Evolutionary conservation across 2,888 invertebrate genomes (phyloP), one percentile per base, ranked within the genome.

Genomic region (Lasioglossum villosulum): DNA sequence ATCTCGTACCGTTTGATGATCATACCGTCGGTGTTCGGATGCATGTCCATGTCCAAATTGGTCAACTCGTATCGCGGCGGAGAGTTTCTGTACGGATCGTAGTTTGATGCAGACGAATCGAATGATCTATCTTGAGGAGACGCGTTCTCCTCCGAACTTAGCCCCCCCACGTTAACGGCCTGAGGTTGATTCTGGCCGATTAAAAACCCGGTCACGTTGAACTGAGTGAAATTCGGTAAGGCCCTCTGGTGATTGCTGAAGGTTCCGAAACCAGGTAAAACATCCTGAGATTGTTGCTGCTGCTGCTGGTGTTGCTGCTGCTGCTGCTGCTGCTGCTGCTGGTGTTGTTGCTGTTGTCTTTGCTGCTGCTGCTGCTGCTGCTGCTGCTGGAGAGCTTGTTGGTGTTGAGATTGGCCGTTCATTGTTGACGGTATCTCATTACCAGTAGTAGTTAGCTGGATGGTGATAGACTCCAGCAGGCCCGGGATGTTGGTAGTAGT

Each of bases 381-480:
- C 90, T 96, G 96, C 90, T 94, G 95, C 90, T 91, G 96, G 91
- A 94, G 96, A 66, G 89, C 95, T 81, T 91, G 92, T 74, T 92
- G 92, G 90, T 96, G 96, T 91, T 94, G 96, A 91, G 92, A 90
- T 91, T 96, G 96, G 89, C 94, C 80, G 39, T 78, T 30, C 5
- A 89, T 77, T 82, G 80, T 16, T 86, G 89, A 68, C 83, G 95
- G 94, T 95, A 96, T 92, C 96, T 97, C 97, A 81, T 93, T 93
- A 97, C 98, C 98, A 98, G 97, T 97, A 98, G 97, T 97, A 97
- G 96, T 97, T 97, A 96, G 97, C 93, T 95, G 95, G 96, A 92
- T 94, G 95, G 93, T 95, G 95, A 94, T 94, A 94, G 94, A 94
- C 91, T 94, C 94, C 94, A 94, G 93, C 90, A 93, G 93, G 90